Evolutionary conservation across 2,797 vertebrate genomes (phyloP).

Genomic region (Adelosebastes latens): DNA sequence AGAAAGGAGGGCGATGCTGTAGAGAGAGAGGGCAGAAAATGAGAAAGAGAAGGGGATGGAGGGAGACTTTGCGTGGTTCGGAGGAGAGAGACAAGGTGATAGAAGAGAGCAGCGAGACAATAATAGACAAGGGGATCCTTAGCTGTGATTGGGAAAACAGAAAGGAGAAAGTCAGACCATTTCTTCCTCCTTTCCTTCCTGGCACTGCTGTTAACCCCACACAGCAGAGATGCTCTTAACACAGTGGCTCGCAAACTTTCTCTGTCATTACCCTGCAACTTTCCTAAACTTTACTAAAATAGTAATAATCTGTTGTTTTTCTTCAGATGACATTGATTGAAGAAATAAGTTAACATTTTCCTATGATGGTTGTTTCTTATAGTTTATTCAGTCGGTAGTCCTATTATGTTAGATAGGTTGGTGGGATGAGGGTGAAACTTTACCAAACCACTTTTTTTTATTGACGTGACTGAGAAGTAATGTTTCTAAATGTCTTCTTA

Average conservation of each 20-base stretch:
- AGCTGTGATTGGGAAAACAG: constrained; percentile 5
- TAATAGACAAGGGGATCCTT: constrained; percentile 9
- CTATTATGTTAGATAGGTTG: too few species aligned
- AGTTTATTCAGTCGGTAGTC: too few species aligned
- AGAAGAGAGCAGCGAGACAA: constrained; percentile 23
- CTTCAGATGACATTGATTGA: too few species aligned
- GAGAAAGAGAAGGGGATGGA: not conserved
- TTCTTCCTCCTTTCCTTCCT: not conserved
- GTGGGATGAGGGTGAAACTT: too few species aligned
- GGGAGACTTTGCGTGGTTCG: not conserved
- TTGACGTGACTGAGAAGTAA: too few species aligned
- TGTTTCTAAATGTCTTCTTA: too few species aligned
- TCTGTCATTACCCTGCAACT: too few species aligned
- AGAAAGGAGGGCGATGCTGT: not conserved
- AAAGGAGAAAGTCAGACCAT: not conserved
- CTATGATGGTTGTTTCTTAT: too few species aligned
- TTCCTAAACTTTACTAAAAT: too few species aligned
- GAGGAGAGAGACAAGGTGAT: not conserved
- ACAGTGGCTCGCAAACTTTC: not conserved
- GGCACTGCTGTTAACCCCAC: not conserved
- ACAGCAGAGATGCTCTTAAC: constrained; percentile 17
- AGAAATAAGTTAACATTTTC: too few species aligned
- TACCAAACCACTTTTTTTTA: too few species aligned
- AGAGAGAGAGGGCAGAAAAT: not conserved
- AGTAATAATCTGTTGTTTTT: too few species aligned